Evolutionary conservation across 2,888 invertebrate genomes (phyloP), one percentile per base, ranked within the genome.

Genomic region (Athetis lepigone): DNA sequence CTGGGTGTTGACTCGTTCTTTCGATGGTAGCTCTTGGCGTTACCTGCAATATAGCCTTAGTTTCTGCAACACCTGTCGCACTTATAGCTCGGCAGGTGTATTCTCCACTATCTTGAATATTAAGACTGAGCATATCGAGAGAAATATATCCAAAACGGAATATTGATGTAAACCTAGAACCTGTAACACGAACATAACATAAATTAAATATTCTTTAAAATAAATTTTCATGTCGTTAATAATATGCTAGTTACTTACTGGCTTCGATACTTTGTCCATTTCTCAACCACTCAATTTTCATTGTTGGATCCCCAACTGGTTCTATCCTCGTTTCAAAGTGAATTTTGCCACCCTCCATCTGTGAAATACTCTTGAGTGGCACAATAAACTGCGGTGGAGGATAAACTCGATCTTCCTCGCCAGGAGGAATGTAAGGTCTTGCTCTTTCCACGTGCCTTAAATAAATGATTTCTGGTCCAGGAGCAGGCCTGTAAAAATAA

Each of bases 131-230:
- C 88, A 99, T 96, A 89, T 99, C 98, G 81, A 99, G 96, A 79
- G 99, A 98, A 85, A 99, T 99, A 90, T 98, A 99, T 83, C 99
- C 99, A 95, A 99, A 99, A 90, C 99, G 98, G 95, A 99, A 98
- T 87, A 98, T 97, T 75, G 98, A 98, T 86, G 98, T 98, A 89
- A 98, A 98, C 88, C 99, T 97, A 78, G 99, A 99, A 95, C 99
- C 99, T 99, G 83, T 25, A 89, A 92, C 56, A 51, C 71, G 70
- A 37, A 61, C 42, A 50, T 43, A 64, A 39, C n/a, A 46, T 54
- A n/a, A 42, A 33, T 40, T 40, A 40, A 8, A 25, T 13, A 25
- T 1, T 9, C 1, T 39, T 40, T 8, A 25, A 51, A 11, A 16
- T 23, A 11, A 13, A 8, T 21, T 9, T 11, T 37, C n/a, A 43